These are phyloP conservation scores for Brachirus orientalis DNA, from an alignment of 2,113 vertebrate species.

Conservation along the genomic window DNA sequence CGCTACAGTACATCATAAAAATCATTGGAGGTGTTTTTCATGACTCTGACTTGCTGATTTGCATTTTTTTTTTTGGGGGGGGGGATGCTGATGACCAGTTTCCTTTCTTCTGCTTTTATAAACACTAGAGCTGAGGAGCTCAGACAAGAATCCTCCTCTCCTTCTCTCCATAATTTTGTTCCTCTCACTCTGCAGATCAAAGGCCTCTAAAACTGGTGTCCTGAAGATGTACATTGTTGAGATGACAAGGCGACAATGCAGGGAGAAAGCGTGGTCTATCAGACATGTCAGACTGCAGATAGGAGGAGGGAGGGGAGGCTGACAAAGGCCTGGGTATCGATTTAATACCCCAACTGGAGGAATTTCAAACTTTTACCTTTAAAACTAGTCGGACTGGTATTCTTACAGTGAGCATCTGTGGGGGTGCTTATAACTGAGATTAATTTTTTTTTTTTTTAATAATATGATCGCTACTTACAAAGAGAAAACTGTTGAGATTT, in stretches of 20 bases:
- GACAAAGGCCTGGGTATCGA: constrained; percentile 67
- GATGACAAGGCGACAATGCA: constrained; percentile 87
- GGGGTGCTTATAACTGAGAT: not conserved
- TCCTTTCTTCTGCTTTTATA: constrained; percentile 53
- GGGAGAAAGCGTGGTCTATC: constrained; percentile 87
- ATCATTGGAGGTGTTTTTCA: not conserved
- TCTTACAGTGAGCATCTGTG: constrained; percentile 25
- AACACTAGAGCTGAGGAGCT: not conserved
- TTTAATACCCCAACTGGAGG: constrained; percentile 72
- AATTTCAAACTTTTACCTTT: constrained; percentile 57
- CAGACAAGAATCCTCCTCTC: constrained; percentile 73
- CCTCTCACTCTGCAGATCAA: constrained; percentile 94
- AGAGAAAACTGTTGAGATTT: not conserved
- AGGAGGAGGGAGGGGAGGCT: constrained; percentile 67
- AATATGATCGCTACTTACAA: not conserved
- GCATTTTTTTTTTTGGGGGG: constrained; percentile 10
- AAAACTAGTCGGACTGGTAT: constrained; percentile 27
- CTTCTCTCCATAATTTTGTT: constrained; percentile 85
- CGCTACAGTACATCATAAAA: not conserved
- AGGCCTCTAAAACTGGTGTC: constrained; percentile 85
- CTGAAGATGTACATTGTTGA: constrained; percentile 89
- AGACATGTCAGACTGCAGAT: constrained; percentile 88
- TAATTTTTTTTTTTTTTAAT: not conserved
- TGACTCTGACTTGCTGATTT: constrained; percentile 1
- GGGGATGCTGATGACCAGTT: too few species aligned